Conservation (phyloP, 92 coral and sea anemone species). For the Bergia sp. region DNA sequence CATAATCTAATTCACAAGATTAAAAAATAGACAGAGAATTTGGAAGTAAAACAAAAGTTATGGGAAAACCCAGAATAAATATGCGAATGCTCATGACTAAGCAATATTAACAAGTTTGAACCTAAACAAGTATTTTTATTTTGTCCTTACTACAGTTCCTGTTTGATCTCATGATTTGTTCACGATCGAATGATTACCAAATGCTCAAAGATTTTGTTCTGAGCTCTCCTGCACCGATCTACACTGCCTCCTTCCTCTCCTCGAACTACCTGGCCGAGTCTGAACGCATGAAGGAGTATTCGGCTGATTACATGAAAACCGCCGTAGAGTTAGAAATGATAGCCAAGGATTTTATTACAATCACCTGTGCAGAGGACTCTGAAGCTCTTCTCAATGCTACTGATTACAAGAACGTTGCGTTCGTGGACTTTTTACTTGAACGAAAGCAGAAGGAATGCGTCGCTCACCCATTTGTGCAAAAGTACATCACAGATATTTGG, state of each 20-base stretch:
- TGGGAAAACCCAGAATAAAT: no score
- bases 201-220: slow-evolving; percentile 80
- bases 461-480: slow-evolving; percentile 93
- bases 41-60: no score
- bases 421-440: slow-evolving; percentile 89
- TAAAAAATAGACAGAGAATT: no score
- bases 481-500: slow-evolving; percentile 88
- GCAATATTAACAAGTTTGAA: background rate
- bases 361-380: slow-evolving; percentile 88
- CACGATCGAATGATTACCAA: slow-evolving; percentile 72
- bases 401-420: slow-evolving; percentile 84
- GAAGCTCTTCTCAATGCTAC: slow-evolving; percentile 84
- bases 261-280: slow-evolving; percentile 80
- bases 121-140: background rate
- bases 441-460: slow-evolving; percentile 94
- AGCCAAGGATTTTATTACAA: slow-evolving; percentile 84
- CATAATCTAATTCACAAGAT: no score
- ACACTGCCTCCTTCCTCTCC: slow-evolving; percentile 80
- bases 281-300: slow-evolving; percentile 75
- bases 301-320: slow-evolving; percentile 70
- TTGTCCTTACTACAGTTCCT: slow-evolving; percentile 66
- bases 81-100: background rate
- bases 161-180: slow-evolving; percentile 86
- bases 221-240: slow-evolving; percentile 92
- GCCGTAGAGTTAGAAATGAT: slow-evolving; percentile 81